Base-by-base conservation (phyloP, 2,113 vertebrate species). In the Varanus komodoensis region DNA sequence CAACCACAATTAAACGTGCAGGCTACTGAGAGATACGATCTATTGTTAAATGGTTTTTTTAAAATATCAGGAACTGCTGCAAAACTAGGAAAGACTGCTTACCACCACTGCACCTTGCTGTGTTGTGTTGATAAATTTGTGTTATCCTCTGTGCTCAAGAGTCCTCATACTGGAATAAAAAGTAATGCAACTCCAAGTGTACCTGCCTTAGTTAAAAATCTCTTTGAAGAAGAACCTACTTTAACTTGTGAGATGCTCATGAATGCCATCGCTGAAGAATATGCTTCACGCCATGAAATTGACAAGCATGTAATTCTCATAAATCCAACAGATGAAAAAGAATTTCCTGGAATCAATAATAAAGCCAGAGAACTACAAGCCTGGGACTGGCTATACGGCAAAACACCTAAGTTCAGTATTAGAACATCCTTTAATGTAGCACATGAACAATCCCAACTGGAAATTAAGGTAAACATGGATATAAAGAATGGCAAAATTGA, bases 31-130 rank as follows among this genome's bases (percentile, higher is more conserved):
- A 97, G 99, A 64, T 97, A 97, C 0, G 99, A 99, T 93, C 97
- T 99, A 50, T 54, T 99, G 27, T 96, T 99, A 7, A 97, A 99
- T 0, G 94, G 97, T 50, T 95, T 92, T 25, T 97, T 98, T 94
- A 99, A 99, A 96, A 98, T 99, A 93, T 99, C 99, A 83, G 99
- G 99, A 50, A 99, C 98, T 1, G 99, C 99, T 6, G 98, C 99
- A 27, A 98, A 98, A 85, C 96, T 99, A 87, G 98, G 99, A 92
- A 97, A 98, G 91, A 97, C 95, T 23, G 98, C 98, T 23, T 99
- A 99, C 94, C 99, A 99, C 92, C 99, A 99, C 50, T 99, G 98
- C 82, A 99, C 99, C 0, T 95, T 99, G 82, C 95, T 99, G 0
- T 98, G 98, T 91, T 97, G 95, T 0, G 95, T 98, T 0, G 96